Conservation (phyloP, 1,140 invertebrate species). For the Philaenus spumarius region DNA sequence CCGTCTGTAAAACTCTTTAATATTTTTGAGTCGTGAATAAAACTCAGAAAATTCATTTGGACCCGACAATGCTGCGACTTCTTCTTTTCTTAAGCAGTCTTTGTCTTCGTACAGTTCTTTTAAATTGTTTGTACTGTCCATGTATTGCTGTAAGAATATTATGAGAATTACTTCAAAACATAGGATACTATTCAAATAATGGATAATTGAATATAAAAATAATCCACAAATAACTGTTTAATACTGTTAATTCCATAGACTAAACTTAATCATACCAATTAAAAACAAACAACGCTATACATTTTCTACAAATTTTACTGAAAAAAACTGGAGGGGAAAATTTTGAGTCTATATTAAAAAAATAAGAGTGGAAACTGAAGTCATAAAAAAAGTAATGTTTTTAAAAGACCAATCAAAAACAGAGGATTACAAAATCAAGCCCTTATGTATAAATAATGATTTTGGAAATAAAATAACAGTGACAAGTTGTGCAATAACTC, state of each 20-base stretch:
- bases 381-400: no score
- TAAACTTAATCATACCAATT: not conserved
- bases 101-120: slow-evolving; percentile 96
- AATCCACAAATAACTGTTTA: not conserved
- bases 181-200: not conserved
- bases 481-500: no score
- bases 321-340: no score
- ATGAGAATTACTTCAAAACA: not conserved
- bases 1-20: slow-evolving; percentile 94
- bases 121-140: slow-evolving; percentile 74
- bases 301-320: no score
- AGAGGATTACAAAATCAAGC: no score
- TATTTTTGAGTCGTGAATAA: slow-evolving; percentile 85
- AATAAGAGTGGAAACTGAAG: no score
- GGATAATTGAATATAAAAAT: not conserved
- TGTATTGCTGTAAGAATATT: slow-evolving; percentile 68
- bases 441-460: no score
- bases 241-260: not conserved
- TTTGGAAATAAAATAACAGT: no score
- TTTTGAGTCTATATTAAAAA: no score
- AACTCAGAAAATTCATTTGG: slow-evolving; percentile 99
- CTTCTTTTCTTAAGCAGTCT: slow-evolving; percentile 89
- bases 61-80: slow-evolving; percentile 89
- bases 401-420: no score
- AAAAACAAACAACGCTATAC: no score